Percentiles rank a stretch among this genome's conserved stretches.
These are phyloP conservation scores for Todiramphus saurophagus DNA, from an alignment of 2,113 vertebrate species.

Conservation along the genomic window DNA sequence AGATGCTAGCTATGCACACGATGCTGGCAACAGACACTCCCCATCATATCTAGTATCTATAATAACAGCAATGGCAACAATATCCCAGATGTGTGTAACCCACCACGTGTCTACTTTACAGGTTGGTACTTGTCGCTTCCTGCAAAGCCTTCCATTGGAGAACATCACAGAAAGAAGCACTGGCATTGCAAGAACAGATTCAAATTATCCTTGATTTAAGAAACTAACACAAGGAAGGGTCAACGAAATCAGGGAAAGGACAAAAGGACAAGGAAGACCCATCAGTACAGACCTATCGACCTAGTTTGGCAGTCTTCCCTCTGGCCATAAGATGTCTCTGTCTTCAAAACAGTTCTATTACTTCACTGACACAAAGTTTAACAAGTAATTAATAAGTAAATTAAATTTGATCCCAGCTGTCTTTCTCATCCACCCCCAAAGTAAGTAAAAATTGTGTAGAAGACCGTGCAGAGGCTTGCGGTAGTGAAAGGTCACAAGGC, in stretches of 20 bases:
- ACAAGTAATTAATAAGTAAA: background rate
- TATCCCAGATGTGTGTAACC: background rate
- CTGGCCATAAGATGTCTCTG: background rate
- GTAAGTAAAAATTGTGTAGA: background rate
- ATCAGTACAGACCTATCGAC: background rate
- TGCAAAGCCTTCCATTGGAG: background rate
- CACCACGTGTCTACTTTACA: background rate
- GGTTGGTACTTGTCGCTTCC: background rate
- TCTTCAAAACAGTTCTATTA: background rate
- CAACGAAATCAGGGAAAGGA: background rate
- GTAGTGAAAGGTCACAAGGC: background rate
- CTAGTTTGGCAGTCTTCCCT: background rate
- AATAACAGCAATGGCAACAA: background rate
- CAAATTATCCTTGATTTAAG: background rate
- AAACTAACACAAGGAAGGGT: background rate
- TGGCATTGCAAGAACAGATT: background rate
- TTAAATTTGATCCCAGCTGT: background rate
- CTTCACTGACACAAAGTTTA: background rate
- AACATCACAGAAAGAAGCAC: background rate
- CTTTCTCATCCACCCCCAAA: background rate
- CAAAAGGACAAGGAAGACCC: background rate
- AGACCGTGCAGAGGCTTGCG: background rate
- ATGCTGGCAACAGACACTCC: background rate
- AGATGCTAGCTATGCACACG: background rate
- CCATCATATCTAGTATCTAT: background rate